Evolutionary conservation across 2,888 invertebrate genomes (phyloP).

Genomic region (Lamellibrachia columna): DNA sequence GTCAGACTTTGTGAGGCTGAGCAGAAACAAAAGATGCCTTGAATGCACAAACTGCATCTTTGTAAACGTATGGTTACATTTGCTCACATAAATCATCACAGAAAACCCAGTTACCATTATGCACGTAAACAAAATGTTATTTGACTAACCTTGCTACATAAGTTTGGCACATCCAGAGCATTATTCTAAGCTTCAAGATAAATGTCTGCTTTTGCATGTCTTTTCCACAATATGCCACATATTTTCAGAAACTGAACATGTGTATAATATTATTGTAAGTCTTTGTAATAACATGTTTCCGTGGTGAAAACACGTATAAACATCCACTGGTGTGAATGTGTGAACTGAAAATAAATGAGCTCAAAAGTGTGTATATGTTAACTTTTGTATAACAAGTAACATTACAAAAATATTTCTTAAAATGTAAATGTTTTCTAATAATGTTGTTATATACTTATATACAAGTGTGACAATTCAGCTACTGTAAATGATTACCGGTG

Average conservation of each 20-base stretch:
- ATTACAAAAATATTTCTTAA: neutral
- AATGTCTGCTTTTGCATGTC: neutral
- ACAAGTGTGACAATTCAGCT: neutral
- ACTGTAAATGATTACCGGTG: neutral
- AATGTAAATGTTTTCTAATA: neutral
- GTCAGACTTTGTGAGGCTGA: constrained; percentile 70
- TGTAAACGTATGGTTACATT: neutral
- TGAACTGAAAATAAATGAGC: neutral
- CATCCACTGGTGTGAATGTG: neutral
- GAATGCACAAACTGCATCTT: neutral
- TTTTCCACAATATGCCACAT: neutral
- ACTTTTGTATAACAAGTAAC: neutral
- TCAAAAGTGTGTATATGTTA: neutral
- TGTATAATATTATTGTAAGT: neutral
- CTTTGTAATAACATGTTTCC: neutral
- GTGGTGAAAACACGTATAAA: neutral
- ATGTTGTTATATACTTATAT: neutral
- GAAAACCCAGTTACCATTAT: neutral
- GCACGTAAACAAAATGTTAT: neutral
- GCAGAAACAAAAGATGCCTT: constrained; percentile 19
- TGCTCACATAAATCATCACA: neutral
- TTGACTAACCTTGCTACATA: neutral
- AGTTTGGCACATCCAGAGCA: neutral
- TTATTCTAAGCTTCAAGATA: neutral
- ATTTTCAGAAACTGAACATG: neutral